Conservation (phyloP, 2,888 invertebrate genomes). For the Ormyrus labotus region DNA sequence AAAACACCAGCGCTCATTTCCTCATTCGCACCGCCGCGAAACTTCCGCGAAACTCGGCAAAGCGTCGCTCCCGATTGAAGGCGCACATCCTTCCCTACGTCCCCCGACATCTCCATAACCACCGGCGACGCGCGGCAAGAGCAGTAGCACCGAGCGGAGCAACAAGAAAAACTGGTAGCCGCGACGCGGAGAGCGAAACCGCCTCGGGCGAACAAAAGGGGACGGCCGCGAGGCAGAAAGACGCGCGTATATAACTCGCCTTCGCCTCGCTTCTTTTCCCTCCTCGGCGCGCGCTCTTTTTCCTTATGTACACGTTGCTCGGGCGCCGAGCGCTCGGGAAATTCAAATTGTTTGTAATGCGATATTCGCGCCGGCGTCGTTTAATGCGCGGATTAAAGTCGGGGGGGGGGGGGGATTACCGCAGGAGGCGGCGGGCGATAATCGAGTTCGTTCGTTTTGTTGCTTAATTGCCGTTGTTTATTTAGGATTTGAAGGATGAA, state of each 20-base stretch:
- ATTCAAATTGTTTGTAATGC: slow-evolving; percentile 55
- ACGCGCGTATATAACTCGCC: not conserved
- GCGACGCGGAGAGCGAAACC: not conserved
- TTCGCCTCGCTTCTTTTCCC: not conserved
- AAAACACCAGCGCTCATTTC: too few relatives aligned
- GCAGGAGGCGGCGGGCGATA: slow-evolving; percentile 22
- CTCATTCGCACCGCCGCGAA: not conserved
- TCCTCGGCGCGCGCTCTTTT: not conserved
- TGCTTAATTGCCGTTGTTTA: slow-evolving; percentile 53
- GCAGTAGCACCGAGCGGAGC: not conserved
- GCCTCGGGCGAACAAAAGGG: slow-evolving; percentile 44
- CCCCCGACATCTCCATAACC: slow-evolving; percentile 1
- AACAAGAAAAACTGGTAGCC: slow-evolving; percentile 44
- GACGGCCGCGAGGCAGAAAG: not conserved
- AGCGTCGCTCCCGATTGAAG: not conserved
- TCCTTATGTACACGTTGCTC: not conserved
- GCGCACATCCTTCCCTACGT: not conserved
- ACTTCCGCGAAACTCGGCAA: not conserved
- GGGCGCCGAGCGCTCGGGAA: slow-evolving; percentile 24
- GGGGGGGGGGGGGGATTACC: not conserved
- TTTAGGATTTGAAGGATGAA: slow-evolving; percentile 52
- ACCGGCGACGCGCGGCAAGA: not conserved
- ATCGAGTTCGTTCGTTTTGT: slow-evolving; percentile 54
- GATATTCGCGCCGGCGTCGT: slow-evolving; percentile 30
- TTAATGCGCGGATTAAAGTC: slow-evolving; percentile 45